Evolutionary conservation across 64 coral and sea anemone species (phyloP), one percentile per base, ranked within the genome.

Genomic region (Porites australiensis): DNA sequence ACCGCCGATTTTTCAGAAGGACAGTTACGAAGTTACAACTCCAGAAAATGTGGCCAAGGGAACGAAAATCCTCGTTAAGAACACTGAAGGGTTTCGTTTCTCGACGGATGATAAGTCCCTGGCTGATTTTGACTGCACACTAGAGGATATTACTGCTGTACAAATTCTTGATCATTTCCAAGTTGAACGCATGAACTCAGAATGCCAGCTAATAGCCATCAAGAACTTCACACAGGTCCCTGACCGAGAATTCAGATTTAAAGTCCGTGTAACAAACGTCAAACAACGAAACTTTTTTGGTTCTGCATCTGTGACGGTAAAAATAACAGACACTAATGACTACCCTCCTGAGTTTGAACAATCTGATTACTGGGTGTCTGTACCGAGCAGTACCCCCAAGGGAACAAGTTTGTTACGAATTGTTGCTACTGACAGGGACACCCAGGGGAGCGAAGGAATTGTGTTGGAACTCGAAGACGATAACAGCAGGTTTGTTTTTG

Each of bases 81-180:
- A 66, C 53, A 88, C 59, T 20, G 79, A 76, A 50, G 95, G 92
- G 1, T 94, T 97, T 67, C 79, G 72, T 6, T 91, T 97, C n/a
- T 47, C 83, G 16, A 83, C 84, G 19, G 92, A 94, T 44, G 92
- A 91, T 44, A 77, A 77, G 0, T 49, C 70, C 0, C 68, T 62
- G 6, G 50, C 62, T 8, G 74, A 97, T 50, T 97, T 90, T 77
- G 77, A 82, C 11, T 97, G 95, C 65, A 86, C 87, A 13, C 53
- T 97, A 50, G 85, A 94, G n/a, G 83, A 91, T 64, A 84, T 87
- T 54, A 77, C 70, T n/a, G 87, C 74, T 13, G n/a, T 58, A 15
- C 71, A 73, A 52, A 89, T 97, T 44, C 68, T 97, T 19, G 48
- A 91, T 70, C 86, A 88, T 67, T 97, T 97, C 89, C 88, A 82